These are phyloP conservation scores for Hestina assimilis DNA, from an alignment of 1,140 invertebrate genomes.

Conservation along the genomic window DNA sequence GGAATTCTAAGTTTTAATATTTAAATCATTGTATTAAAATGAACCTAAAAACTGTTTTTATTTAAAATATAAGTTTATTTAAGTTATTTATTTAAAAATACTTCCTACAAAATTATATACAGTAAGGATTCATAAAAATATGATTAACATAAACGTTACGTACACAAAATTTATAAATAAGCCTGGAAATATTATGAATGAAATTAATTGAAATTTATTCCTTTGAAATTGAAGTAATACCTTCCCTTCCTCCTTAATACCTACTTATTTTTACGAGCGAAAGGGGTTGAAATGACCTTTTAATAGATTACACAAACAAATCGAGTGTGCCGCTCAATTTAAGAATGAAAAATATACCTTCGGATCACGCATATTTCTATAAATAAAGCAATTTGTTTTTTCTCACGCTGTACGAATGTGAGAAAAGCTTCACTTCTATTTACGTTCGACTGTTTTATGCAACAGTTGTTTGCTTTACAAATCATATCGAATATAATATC, in stretches of 20 bases:
- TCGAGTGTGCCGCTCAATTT: slow-evolving; percentile 30
- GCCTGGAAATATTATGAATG: neutral
- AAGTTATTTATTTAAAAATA: no score
- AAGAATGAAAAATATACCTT: slow-evolving; percentile 46
- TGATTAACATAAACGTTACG: slow-evolving; percentile 20
- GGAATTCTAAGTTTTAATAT: no score
- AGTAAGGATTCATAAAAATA: no score
- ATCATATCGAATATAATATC: no score
- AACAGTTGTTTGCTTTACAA: no score
- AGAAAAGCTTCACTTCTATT: no score
- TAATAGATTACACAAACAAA: slow-evolving; percentile 50
- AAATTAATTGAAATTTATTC: slow-evolving; percentile 16
- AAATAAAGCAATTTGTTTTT: neutral
- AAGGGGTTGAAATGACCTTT: slow-evolving; percentile 48
- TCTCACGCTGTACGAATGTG: no score
- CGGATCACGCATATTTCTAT: slow-evolving; percentile 1
- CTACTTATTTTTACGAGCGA: slow-evolving; percentile 14
- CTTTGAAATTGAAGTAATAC: neutral
- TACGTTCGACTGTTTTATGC: no score
- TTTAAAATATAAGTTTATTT: no score
- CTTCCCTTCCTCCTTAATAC: neutral
- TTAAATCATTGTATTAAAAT: no score
- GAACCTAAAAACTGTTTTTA: no score
- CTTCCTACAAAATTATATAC: no score
- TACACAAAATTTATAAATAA: neutral